A percentile compares a stretch with the other conserved stretches of the same genome.
Conservation (phyloP, 2,888 invertebrate species). For the Epirrhoe tristata region DNA sequence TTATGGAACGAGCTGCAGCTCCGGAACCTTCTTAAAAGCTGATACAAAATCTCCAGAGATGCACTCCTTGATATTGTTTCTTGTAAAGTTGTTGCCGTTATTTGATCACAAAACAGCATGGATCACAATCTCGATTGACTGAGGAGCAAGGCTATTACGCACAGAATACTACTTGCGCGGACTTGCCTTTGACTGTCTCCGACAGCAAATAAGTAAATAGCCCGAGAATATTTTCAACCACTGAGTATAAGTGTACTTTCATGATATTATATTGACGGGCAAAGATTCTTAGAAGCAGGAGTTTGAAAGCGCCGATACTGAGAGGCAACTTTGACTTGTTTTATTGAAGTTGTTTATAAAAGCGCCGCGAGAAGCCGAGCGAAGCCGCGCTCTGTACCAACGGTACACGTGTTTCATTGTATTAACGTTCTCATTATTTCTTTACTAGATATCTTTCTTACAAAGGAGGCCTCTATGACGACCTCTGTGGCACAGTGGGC, state of each 20-base stretch:
- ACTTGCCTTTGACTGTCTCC: too few relatives aligned
- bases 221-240: too few relatives aligned
- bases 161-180: too few relatives aligned
- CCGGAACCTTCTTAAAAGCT: background rate
- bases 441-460: too few relatives aligned
- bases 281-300: background rate
- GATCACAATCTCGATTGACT: too few relatives aligned
- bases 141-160: too few relatives aligned
- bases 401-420: background rate
- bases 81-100: background rate
- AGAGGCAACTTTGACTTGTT: slow-evolving; percentile 4
- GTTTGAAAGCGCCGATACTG: slow-evolving; percentile 6
- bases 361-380: background rate
- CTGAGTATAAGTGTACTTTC: too few relatives aligned
- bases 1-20: slow-evolving; percentile 13
- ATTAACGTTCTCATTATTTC: background rate
- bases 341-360: slow-evolving; percentile 12
- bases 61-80: slow-evolving; percentile 4
- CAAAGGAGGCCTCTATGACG: too few relatives aligned
- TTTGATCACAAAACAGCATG: background rate
- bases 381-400: background rate
- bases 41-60: slow-evolving; percentile 9
- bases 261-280: background rate
- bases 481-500: too few relatives aligned
- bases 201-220: too few relatives aligned